Conservation (phyloP, 1,140 invertebrate species). For the Potamilus streckersoni region DNA sequence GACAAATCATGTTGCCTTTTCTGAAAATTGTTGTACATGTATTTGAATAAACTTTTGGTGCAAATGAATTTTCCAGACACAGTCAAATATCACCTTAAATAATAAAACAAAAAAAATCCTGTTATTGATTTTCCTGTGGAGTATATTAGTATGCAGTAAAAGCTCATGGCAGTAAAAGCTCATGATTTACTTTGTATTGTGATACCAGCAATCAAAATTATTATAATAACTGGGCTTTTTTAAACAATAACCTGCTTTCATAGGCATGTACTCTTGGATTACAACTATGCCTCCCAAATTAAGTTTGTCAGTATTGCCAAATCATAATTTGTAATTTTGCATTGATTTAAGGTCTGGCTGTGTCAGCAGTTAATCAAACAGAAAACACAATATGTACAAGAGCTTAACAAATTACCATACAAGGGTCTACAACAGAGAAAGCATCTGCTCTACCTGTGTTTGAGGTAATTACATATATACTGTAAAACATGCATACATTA, state of each 20-base stretch:
- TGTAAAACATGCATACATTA: neutral
- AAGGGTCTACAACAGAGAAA: constrained; percentile 41
- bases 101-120: no score
- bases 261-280: neutral
- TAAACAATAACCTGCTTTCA: neutral
- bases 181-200: neutral
- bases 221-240: neutral
- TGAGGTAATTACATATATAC: constrained; percentile 40
- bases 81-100: no score
- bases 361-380: constrained; percentile 56
- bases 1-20: no score
- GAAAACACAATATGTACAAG: constrained; percentile 40
- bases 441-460: constrained; percentile 45
- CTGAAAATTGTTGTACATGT: no score
- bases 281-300: neutral
- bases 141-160: neutral
- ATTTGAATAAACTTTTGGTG: no score
- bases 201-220: no score
- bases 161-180: neutral
- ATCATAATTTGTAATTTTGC: constrained; percentile 3
- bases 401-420: constrained; percentile 17
- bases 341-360: constrained; percentile 50
- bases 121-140: no score
- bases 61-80: no score
- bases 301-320: neutral